Conservation (phyloP, 1,140 invertebrate genomes). For the Caenorhabditis inopinata region DNA sequence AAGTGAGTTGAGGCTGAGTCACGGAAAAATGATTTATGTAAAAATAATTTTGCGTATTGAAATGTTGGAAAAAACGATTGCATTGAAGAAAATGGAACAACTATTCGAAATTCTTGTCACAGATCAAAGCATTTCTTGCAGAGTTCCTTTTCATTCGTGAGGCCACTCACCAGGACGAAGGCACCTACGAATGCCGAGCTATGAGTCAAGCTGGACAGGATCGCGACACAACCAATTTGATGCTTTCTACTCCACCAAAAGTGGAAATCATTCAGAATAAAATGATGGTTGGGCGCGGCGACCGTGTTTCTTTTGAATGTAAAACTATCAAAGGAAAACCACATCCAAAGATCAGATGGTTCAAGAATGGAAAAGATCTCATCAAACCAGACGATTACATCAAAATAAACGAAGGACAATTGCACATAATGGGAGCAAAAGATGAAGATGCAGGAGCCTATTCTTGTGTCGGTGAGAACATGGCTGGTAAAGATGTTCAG, state of each 20-base stretch:
- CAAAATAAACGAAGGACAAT: conserved; percentile 19
- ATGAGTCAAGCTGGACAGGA: conserved; percentile 69
- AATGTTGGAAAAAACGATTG: no score
- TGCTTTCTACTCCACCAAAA: conserved; percentile 66
- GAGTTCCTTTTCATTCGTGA: conserved; percentile 60
- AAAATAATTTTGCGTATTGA: no score
- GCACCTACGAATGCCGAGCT: conserved; percentile 69
- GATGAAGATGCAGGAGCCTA: conserved; percentile 67
- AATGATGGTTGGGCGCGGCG: conserved; percentile 65
- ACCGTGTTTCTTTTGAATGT: conserved; percentile 57
- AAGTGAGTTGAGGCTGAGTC: not conserved
- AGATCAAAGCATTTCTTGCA: no score
- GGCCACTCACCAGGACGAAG: conserved; percentile 67
- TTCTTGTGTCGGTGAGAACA: conserved; percentile 68
- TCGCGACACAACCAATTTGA: conserved; percentile 54
- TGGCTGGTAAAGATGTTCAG: conserved; percentile 67
- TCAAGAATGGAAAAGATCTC: conserved; percentile 63
- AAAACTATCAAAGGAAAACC: conserved; percentile 67
- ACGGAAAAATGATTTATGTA: no score
- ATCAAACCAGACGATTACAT: conserved; percentile 37
- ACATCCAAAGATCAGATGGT: conserved; percentile 68
- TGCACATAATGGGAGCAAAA: conserved; percentile 50
- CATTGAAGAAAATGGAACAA: no score
- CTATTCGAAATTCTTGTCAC: no score
- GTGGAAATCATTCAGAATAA: conserved; percentile 63